Base-by-base conservation (phyloP, 2,113 vertebrate genomes). In the Hoplias malabaricus region DNA sequence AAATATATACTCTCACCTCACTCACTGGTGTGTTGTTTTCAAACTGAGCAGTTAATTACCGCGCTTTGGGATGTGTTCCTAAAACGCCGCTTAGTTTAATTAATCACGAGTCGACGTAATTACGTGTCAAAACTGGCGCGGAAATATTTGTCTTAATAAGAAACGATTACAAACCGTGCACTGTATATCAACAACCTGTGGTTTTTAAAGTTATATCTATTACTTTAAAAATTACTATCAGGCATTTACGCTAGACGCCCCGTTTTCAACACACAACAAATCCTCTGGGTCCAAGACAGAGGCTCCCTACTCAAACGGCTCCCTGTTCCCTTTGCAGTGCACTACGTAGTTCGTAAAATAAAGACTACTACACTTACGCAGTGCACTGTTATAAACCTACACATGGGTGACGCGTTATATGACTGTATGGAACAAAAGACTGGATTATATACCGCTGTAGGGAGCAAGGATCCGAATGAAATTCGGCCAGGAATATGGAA, bases 11-110 rank as follows among this genome's bases (percentile, higher is more conserved):
- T 75, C 77, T 67, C 2, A 62, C 36, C 38, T 29, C 54, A 7
- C 2, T 13, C n/a, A n/a, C n/a, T 72, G 38, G 13, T 19, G 77
- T 38, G 38, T 57, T 71, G 73, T 53, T 83, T 83, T 83, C 68
- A 83, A 83, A 83, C 50, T n/a, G 23, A 50, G 48, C 33, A 21
- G 67, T 31, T 71, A 46, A 12, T 67, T 68, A 59, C 40, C 72
- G 81, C 72, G 77, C 65, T 72, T 72, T 67, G 40, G 9, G 2
- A 11, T 19, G 27, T 13, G 38, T 31, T 71, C 72, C 77, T 65
- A 59, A 66, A 50, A 33, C 0, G 9, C 5, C 14, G 8, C 23
- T 62, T 19, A 3, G 16, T 19, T 21, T 13, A 23, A 25, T 25
- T 25, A 21, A 31, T 34, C 11, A n/a, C 1, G 21, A 12, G 61